A percentile compares a stretch with the other conserved stretches of the same genome.
phyloP scores from a whole-genome alignment of 2,888 invertebrate species.

The Rhamphomyia laevipes region DNA sequence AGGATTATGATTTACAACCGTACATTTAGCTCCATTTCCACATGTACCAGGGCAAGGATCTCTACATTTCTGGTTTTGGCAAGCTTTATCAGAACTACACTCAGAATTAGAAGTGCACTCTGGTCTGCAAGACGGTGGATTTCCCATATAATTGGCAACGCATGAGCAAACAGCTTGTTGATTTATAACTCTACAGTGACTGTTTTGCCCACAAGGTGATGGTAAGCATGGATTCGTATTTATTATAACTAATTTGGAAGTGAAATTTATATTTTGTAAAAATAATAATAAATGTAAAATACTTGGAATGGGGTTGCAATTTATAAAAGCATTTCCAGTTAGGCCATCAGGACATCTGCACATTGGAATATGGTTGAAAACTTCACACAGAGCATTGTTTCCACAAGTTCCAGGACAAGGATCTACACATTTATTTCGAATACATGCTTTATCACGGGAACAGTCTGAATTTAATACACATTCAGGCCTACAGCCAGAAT shows the following conservation, averaged over 20 bases:
- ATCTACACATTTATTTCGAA: slow-evolving; percentile 57
- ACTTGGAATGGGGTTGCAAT: slow-evolving; percentile 47
- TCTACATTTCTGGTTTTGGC: slow-evolving; percentile 55
- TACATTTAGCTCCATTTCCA: slow-evolving; percentile 58
- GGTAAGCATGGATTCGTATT: slow-evolving; percentile 43
- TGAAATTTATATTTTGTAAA: neutral
- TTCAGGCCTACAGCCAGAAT: slow-evolving; percentile 56
- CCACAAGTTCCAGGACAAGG: slow-evolving; percentile 67
- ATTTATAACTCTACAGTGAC: slow-evolving; percentile 48
- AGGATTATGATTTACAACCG: slow-evolving; percentile 65
- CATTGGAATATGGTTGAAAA: slow-evolving; percentile 62
- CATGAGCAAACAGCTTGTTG: slow-evolving; percentile 61
- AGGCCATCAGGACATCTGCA: slow-evolving; percentile 47
- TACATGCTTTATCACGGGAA: slow-evolving; percentile 52
- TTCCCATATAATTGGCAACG: slow-evolving; percentile 48
- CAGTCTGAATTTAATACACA: slow-evolving; percentile 60
- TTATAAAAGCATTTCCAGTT: slow-evolving; percentile 58
- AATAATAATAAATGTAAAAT: slow-evolving; percentile 21
- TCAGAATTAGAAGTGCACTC: slow-evolving; percentile 62
- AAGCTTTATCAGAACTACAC: slow-evolving; percentile 58
- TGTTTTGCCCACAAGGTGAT: slow-evolving; percentile 54
- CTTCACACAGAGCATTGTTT: slow-evolving; percentile 54
- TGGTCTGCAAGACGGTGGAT: slow-evolving; percentile 57
- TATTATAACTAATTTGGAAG: slow-evolving; percentile 23
- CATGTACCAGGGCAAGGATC: slow-evolving; percentile 66